A percentile compares a stretch with the other conserved stretches of the same genome.
These are phyloP conservation scores for Pampusana beccarii DNA, from an alignment of 2,113 vertebrate species.

Conservation along the genomic window DNA sequence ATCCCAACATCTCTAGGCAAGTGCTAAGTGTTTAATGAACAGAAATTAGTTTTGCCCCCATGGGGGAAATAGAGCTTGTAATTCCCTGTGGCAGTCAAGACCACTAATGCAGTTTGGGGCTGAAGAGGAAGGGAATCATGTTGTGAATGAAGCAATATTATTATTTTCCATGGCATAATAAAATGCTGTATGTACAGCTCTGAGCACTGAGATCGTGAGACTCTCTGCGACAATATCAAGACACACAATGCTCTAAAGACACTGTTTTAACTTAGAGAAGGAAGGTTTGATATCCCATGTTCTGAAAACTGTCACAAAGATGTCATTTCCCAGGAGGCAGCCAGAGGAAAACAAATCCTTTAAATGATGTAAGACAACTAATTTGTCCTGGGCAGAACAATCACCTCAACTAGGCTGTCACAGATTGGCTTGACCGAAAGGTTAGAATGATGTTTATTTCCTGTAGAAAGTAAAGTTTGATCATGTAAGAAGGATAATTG, in stretches of 20 bases:
- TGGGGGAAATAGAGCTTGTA: neutral
- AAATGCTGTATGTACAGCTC: neutral
- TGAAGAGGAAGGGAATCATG: neutral
- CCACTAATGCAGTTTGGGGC: neutral
- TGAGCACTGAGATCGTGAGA: neutral
- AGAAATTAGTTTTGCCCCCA: neutral
- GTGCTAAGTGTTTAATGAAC: neutral
- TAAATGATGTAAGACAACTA: neutral
- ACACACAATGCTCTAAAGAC: neutral
- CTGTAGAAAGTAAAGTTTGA: neutral
- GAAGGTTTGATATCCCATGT: neutral
- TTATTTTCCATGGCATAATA: neutral
- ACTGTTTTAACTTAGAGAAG: neutral
- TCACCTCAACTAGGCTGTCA: neutral
- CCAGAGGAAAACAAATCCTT: neutral
- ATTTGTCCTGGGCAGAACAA: neutral
- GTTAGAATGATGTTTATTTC: neutral
- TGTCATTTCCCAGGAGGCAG: neutral
- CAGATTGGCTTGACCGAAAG: neutral
- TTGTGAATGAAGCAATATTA: neutral
- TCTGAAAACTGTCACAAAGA: neutral
- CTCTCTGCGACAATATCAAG: neutral
- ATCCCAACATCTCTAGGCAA: neutral
- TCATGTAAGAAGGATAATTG: neutral
- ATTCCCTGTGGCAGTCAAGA: neutral